Evolutionary conservation across 2,888 invertebrate genomes (phyloP).

Genomic region (Nebria brevicollis): DNA sequence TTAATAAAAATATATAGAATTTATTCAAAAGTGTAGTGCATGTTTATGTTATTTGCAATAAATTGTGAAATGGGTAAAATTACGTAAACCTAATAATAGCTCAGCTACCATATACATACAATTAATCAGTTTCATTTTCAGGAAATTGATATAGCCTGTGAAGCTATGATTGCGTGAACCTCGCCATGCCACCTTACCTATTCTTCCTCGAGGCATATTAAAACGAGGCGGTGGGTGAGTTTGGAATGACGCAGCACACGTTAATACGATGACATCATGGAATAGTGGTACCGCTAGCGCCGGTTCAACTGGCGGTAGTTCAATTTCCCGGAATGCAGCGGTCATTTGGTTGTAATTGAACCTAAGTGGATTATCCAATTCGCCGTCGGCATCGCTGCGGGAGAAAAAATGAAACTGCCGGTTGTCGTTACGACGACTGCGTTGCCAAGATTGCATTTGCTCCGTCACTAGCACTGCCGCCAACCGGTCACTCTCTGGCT

Average conservation of each 20-base stretch:
- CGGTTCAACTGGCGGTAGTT: neutral
- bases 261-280: neutral
- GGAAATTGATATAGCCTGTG: no score
- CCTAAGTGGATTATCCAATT: conserved; percentile 28
- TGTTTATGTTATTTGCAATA: no score
- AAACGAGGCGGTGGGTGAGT: neutral
- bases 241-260: conserved; percentile 9
- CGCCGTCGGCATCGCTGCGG: conserved; percentile 9
- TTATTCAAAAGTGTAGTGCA: no score
- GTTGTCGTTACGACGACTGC: neutral
- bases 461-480: neutral
- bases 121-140: no score
- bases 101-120: no score
- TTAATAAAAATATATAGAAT: no score
- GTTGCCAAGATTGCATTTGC: conserved; percentile 25
- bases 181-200: neutral
- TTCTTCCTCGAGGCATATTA: neutral
- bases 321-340: conserved; percentile 22
- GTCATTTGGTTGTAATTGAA: conserved; percentile 30
- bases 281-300: neutral
- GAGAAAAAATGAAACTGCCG: neutral
- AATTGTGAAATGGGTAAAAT: no score
- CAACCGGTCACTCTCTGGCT: neutral
- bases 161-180: neutral
- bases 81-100: no score